Conservation (phyloP, 2,797 vertebrate species). For the Paguma larvata region DNA sequence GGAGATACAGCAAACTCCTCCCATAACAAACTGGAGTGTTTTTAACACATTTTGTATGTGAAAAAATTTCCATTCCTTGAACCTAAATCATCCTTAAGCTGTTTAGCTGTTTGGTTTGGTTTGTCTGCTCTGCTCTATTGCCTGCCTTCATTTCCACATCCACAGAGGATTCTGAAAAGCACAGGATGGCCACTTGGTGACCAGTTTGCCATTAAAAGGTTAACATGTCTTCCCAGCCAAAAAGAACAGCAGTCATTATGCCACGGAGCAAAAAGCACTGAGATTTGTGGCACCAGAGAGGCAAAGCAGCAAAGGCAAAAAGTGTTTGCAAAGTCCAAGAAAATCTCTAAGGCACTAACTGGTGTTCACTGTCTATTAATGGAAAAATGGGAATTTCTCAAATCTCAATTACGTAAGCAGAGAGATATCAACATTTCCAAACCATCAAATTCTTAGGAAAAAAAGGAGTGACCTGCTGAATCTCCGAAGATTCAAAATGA, state of each 20-base stretch:
- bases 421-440: conserved; percentile 49
- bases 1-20: not conserved
- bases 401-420: conserved; percentile 55
- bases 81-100: not conserved
- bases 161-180: conserved; percentile 45
- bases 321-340: conserved; percentile 32
- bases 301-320: not conserved
- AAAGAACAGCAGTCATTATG: not conserved
- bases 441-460: not conserved
- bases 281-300: not conserved
- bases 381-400: conserved; percentile 64
- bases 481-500: conserved; percentile 45
- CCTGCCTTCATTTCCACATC: conserved; percentile 11
- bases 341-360: conserved; percentile 46
- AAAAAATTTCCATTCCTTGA: not conserved
- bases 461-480: conserved; percentile 13
- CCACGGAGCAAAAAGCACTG: not conserved
- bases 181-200: not conserved
- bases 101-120: not conserved
- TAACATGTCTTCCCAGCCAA: conserved; percentile 42
- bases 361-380: conserved; percentile 35
- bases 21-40: not conserved
- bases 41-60: not conserved
- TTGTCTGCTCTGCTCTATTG: not conserved
- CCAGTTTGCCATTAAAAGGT: conserved; percentile 48